phyloP scores from a whole-genome alignment of 2,113 vertebrate genomes.

The Myrmophylax atrothorax region DNA sequence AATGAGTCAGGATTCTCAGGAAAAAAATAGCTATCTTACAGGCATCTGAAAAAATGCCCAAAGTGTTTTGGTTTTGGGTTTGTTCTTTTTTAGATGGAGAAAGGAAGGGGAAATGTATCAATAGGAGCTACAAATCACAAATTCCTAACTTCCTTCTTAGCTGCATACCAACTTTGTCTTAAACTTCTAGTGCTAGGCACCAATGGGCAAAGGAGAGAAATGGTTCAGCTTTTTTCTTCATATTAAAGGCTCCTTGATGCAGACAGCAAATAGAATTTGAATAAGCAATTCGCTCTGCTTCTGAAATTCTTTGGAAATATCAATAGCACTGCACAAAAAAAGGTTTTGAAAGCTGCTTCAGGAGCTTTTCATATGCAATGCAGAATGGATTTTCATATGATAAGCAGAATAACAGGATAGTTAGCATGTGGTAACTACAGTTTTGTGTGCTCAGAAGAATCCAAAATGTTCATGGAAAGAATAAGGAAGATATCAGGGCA shows the following conservation, averaged over 20 bases:
- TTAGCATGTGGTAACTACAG: neutral
- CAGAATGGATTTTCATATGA: neutral
- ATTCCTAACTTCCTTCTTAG: constrained; percentile 63
- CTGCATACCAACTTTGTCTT: constrained; percentile 44
- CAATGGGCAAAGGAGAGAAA: neutral
- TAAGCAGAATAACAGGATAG: neutral
- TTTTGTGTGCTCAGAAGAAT: neutral
- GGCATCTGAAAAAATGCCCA: constrained; percentile 18
- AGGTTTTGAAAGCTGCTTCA: neutral
- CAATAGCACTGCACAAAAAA: neutral
- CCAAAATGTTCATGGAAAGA: neutral
- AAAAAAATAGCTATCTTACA: constrained; percentile 57
- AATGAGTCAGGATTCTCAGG: constrained; percentile 54
- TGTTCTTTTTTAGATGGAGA: neutral
- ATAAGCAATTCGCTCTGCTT: neutral
- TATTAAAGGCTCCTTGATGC: neutral
- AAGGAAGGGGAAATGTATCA: constrained; percentile 65
- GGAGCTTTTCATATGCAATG: neutral
- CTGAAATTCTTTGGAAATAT: constrained; percentile 38
- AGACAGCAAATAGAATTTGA: neutral
- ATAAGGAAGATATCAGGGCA: neutral
- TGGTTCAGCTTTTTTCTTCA: constrained; percentile 5
- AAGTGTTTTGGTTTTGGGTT: neutral
- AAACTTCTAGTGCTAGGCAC: constrained; percentile 49
- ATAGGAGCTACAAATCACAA: constrained; percentile 48